Base-by-base conservation (phyloP, 2,888 invertebrate genomes). In the Uloborus plumipes region DNA sequence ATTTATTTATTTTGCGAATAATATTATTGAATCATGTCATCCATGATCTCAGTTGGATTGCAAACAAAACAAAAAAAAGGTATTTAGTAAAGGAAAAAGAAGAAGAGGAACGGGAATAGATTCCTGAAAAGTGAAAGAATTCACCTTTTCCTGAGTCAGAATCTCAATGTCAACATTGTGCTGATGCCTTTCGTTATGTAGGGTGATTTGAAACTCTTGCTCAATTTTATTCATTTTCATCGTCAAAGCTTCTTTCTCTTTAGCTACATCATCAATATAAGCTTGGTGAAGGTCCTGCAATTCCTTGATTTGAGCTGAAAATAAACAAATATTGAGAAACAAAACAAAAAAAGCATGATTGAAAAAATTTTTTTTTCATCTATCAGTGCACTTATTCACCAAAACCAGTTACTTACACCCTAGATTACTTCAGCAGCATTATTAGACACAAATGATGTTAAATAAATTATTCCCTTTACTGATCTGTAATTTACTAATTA, bases 151-250 rank as follows among this genome's bases (percentile, higher is more conserved):
- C 73, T 88, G 86, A 47, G 86, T 86, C 31, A 90, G 85, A 59
- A 89, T 85, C 73, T 90, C 89, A 9, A 89, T 87, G 86, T 90
- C 89, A 73, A 90, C 89, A 86, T 89, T 89, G 86, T 90, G 89
- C 11, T 88, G 87, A 84, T 88, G 88, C 84, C 89, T 88, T 86
- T 89, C 89, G 86, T 89, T 89, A n/a, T 88, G 88, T 47, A 90
- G 86, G 7, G 88, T 87, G 84, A 88, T 83, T 86, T 88, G 88
- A 71, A 89, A 88, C 85, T 90, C 90, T 75, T 89, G 88, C 86
- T 90, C 89, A 0, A 94, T 93, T 87, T 95, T 94, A 86, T 93
- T 94, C 87, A 96, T 90, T 66, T 94, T 93, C 88, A 94, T 94
- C 87, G 95, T 95, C 65, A 97, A 90, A 2, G 93, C 91, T 86